Base-by-base conservation (phyloP, 2,888 invertebrate species). In the Ptychoptera albimana region DNA sequence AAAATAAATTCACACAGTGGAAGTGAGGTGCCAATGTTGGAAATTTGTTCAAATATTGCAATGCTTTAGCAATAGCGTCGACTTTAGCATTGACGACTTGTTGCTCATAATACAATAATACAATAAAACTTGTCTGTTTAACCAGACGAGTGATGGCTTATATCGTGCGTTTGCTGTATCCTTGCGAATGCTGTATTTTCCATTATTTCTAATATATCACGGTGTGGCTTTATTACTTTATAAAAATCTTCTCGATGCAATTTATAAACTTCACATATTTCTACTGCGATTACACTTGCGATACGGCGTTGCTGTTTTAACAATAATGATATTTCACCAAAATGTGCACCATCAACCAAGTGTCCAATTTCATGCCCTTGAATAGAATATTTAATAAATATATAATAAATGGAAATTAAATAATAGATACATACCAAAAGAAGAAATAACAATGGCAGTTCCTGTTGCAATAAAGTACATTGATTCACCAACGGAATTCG, bases 401-500 rank as follows among this genome's bases (percentile, higher is more conserved):
- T 32, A 7, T n/a, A 7, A 32, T 9, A 4, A 37, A 8, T 9
- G 7, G 12, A 37, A 9, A 9, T 14, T 14, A 37, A 12, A 37
- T 12, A 37, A 31, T 16, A n/a, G n/a, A n/a, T n/a, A n/a, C 16
- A n/a, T 34, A 42, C 46, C 46, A 10, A 36, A 15, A 9, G 37
- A n/a, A 11, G 42, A 37, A 12, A 39, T n/a, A 46, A 71, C 63
- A 0, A 70, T 71, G 1, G 73, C 73, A 0, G 71, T 70, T 8
- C 74, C 74, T 13, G 60, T 65, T 2, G 69, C 68, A 45, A 74
- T 72, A 50, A 74, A 74, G 51, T 70, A 74, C 74, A 74, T 74
- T 41, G 67, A 67, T 46, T 70, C 61, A 0, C 72, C 73, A 1
- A 60, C 54, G 8, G 70, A 67, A 48, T 68, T 66, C 1, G 66